Evolutionary conservation across 2,113 vertebrate species (phyloP).

Genomic region (Tachysurus fulvidraco): DNA sequence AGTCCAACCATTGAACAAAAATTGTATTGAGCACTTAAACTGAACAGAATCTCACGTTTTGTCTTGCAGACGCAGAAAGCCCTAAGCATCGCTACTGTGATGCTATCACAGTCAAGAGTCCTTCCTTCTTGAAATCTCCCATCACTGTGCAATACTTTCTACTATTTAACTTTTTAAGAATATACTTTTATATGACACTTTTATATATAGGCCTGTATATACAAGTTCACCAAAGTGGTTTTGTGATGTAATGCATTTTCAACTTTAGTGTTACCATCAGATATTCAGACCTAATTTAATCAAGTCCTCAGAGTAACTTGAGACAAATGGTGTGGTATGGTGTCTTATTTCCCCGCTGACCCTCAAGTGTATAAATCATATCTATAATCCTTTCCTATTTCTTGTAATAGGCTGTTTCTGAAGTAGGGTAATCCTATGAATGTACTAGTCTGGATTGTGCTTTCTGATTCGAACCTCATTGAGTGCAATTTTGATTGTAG

Average conservation of each 20-base stretch:
- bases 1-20: background rate
- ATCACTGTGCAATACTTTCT: constrained; percentile 54
- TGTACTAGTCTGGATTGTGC: constrained; percentile 13
- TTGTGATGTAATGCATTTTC: constrained; percentile 46
- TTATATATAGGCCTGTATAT: constrained; percentile 49
- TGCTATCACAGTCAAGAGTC: constrained; percentile 47
- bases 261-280: constrained; percentile 16
- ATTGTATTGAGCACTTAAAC: background rate
- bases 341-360: constrained; percentile 36
- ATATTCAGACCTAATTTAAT: constrained; percentile 54
- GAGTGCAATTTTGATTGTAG: constrained; percentile 16
- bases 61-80: constrained; percentile 83
- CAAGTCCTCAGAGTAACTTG: constrained; percentile 2
- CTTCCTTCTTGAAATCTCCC: constrained; percentile 43
- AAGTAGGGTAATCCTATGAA: constrained; percentile 16
- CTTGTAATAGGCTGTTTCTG: constrained; percentile 16
- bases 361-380: constrained; percentile 7
- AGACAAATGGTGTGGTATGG: constrained; percentile 4
- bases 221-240: constrained; percentile 47
- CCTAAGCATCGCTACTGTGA: constrained; percentile 62
- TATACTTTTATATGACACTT: constrained; percentile 39
- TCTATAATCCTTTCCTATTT: constrained; percentile 44
- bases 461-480: background rate
- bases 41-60: background rate
- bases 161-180: constrained; percentile 53